Percentiles rank a stretch among this genome's conserved stretches.
Evolutionary conservation across 2,113 vertebrate species (phyloP).

Genomic region (Phocoena phocoena): DNA sequence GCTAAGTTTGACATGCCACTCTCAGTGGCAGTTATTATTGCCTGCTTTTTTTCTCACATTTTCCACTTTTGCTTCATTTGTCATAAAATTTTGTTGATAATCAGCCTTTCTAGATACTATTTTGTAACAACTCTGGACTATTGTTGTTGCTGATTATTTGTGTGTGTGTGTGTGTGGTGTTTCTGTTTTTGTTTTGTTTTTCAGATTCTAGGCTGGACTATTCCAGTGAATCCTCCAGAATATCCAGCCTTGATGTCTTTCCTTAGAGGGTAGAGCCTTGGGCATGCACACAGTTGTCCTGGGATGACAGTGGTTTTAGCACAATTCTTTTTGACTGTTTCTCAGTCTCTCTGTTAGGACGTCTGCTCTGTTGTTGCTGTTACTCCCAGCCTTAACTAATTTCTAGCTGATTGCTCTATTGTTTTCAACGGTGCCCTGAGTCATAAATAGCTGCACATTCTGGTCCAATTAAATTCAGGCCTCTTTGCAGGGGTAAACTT

Average conservation of each 20-base stretch:
- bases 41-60: neutral
- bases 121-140: neutral
- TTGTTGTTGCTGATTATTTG: neutral
- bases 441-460: neutral
- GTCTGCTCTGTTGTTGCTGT: neutral
- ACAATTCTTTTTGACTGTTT: neutral
- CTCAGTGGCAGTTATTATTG: neutral
- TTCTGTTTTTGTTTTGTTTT: neutral
- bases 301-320: neutral
- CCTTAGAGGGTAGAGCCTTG: neutral
- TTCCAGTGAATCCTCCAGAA: neutral
- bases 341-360: neutral
- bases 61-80: neutral
- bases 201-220: neutral
- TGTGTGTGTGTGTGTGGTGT: neutral
- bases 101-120: neutral
- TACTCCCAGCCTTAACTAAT: neutral
- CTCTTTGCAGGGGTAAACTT: neutral
- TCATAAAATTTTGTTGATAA: neutral
- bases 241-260: neutral
- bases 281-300: neutral
- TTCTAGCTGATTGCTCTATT: neutral
- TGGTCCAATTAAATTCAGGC: neutral
- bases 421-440: neutral
- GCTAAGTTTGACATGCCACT: neutral